Base-by-base conservation (phyloP, 2,888 invertebrate species). In the Amiota communis region DNA sequence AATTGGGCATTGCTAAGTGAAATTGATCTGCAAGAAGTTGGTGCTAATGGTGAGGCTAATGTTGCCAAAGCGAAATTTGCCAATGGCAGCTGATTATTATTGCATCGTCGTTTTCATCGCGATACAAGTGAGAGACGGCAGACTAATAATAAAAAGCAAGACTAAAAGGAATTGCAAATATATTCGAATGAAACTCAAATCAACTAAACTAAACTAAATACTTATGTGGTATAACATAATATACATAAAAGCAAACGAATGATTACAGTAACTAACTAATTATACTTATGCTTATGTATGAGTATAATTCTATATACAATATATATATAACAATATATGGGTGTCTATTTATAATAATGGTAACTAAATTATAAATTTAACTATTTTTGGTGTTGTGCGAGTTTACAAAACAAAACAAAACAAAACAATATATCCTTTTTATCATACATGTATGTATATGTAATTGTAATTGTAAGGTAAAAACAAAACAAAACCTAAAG, bases 1-100 rank as follows among this genome's bases (percentile, higher is more conserved):
- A 95, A 95, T 88, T 98, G 97, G 98, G 96, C 95, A 9, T 94
- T 98, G 80, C 91, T 98, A 63, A 97, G 96, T 86, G 98, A 98
- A 76, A 87, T 87, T 57, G 86, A 87, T 73, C 76, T 87, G 36
- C 85, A 86, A 73, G 81, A 81, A 93, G 96, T 97, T 89, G 92
- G 91, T 83, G 79, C 73, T 63, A 79, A 72, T 49, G 81, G 71
- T 47, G 78, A 81, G 17, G 73, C 72, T 9, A 85, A 82, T 79
- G 77, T 75, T 8, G 82, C 78, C 1, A 84, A 82, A 75, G 83
- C 84, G 9, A 78, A 78, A 3, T 79, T 76, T 70, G 77, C 75
- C 15, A 76, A 76, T 15, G 82, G 79, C 72, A 86, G 86, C 80
- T 86, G 86, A 85, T 85, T 85, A 36, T 36, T 36, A 78, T 77